Evolutionary conservation across 2,113 vertebrate species (phyloP).

Genomic region (Callopanchax toddi): DNA sequence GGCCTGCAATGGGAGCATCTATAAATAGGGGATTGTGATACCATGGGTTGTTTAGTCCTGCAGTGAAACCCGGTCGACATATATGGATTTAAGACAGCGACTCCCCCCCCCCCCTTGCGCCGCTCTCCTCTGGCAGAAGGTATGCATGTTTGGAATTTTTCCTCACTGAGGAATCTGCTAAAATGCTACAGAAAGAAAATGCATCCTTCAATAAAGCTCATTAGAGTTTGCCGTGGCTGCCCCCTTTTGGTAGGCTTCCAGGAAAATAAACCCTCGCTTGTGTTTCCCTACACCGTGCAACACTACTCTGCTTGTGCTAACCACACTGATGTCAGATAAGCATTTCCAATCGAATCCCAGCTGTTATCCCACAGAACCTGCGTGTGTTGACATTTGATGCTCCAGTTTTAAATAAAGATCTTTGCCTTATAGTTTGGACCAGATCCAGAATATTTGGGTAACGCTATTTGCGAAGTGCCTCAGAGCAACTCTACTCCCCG

Average conservation of each 20-base stretch:
- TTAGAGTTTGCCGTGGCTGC: slow-evolving; percentile 78
- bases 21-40: slow-evolving; percentile 92
- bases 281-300: slow-evolving; percentile 23
- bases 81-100: slow-evolving; percentile 83
- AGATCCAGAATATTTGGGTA: slow-evolving; percentile 26
- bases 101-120: slow-evolving; percentile 17
- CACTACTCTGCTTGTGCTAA: slow-evolving; percentile 25
- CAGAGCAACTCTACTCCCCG: slow-evolving; percentile 12
- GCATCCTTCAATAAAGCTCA: slow-evolving; percentile 40
- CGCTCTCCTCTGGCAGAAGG: slow-evolving; percentile 57
- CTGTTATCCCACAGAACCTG: slow-evolving; percentile 36
- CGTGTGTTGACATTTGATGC: slow-evolving; percentile 35
- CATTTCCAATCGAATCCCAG: slow-evolving; percentile 50
- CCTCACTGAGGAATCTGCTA: slow-evolving; percentile 69
- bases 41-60: slow-evolving; percentile 85
- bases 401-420: slow-evolving; percentile 9
- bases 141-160: slow-evolving; percentile 75
- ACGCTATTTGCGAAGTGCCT: slow-evolving; percentile 26
- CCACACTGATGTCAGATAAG: slow-evolving; percentile 32
- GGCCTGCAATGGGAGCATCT: slow-evolving; percentile 78
- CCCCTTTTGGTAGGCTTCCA: slow-evolving; percentile 81
- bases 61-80: slow-evolving; percentile 83
- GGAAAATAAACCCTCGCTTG: slow-evolving; percentile 50
- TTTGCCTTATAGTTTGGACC: slow-evolving; percentile 50
- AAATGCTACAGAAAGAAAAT: slow-evolving; percentile 53